phyloP scores from a whole-genome alignment of 2,113 vertebrate genomes.

The Strigops habroptila region DNA sequence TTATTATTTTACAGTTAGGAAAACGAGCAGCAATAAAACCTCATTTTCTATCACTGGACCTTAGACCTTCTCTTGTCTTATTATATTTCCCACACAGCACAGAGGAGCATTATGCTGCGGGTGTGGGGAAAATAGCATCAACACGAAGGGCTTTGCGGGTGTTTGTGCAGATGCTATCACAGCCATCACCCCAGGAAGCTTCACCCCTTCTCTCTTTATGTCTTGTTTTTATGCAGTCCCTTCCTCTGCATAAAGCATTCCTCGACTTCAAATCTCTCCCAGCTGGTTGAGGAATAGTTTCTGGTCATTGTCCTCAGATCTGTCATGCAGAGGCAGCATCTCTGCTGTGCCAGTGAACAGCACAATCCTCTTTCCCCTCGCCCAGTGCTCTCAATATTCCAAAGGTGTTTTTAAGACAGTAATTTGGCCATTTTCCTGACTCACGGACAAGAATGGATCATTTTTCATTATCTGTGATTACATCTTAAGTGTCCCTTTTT shows the following conservation, averaged over 20 bases:
- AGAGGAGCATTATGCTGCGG: not conserved
- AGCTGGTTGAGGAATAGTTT: not conserved
- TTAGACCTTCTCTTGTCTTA: not conserved
- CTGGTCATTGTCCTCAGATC: not conserved
- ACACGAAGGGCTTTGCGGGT: not conserved
- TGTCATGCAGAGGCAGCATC: not conserved
- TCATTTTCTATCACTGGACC: not conserved
- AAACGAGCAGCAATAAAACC: not conserved
- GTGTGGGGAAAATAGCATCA: not conserved
- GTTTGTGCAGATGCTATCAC: not conserved
- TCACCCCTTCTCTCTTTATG: not conserved
- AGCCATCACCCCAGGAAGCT: not conserved
- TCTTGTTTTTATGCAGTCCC: not conserved
- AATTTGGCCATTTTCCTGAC: not conserved
- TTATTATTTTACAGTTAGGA: not conserved
- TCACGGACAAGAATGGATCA: not conserved
- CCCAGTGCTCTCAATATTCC: not conserved
- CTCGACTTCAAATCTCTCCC: not conserved
- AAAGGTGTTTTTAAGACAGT: not conserved
- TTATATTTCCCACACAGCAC: not conserved
- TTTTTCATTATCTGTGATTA: not conserved
- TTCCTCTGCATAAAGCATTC: not conserved
- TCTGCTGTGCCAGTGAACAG: not conserved
- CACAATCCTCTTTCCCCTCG: not conserved
- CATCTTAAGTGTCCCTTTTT: not conserved